phyloP scores from a whole-genome alignment of 2,797 vertebrate species.

The Falco columbarius region DNA sequence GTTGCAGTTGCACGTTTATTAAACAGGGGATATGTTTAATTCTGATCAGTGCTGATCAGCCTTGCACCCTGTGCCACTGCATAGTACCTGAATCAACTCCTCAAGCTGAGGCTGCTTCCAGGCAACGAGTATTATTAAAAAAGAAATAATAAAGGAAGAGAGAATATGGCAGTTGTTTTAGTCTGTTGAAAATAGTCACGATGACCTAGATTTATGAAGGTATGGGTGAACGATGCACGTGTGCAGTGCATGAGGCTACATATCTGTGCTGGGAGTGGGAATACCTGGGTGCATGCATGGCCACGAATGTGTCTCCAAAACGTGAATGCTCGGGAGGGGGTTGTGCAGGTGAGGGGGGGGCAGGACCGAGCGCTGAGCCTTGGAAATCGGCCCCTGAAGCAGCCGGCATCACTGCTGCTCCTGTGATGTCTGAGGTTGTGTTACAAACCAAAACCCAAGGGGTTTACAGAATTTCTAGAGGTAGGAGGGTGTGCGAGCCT shows the following conservation, averaged over 20 bases:
- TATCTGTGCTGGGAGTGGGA: not conserved
- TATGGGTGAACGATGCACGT: no score
- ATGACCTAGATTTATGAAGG: not conserved
- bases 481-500: not conserved
- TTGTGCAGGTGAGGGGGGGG: not conserved
- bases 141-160: not conserved
- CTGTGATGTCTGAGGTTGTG: not conserved
- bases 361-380: not conserved
- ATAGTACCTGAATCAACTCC: not conserved
- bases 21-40: not conserved
- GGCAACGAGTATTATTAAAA: not conserved
- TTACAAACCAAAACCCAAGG: not conserved
- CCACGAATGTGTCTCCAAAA: accelerated
- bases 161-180: not conserved
- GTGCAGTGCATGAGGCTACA: no score
- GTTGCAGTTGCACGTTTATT: not conserved
- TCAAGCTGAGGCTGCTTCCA: not conserved
- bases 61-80: not conserved
- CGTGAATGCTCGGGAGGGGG: accelerated
- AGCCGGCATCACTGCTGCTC: not conserved
- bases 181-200: not conserved
- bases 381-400: not conserved
- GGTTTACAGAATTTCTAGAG: not conserved
- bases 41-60: not conserved
- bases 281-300: not conserved